Base-by-base conservation (phyloP, 1,140 invertebrate genomes). In the Drosophila littoralis region DNA sequence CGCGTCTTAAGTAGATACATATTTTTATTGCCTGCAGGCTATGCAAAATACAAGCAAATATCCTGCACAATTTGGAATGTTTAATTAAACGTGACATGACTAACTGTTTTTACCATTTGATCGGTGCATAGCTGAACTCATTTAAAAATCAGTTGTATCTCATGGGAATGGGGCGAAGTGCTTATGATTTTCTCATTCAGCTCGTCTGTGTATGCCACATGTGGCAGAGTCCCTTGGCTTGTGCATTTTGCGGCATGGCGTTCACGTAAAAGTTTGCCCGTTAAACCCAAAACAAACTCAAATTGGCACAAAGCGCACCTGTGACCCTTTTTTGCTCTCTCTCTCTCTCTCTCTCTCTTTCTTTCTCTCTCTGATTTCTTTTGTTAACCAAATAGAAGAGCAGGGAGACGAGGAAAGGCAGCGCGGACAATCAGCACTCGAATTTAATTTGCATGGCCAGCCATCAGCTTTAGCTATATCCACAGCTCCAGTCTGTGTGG, bases 381-480 rank as follows among this genome's bases (percentile, higher is more conserved):
- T 51, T 55, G 10, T 36, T 52, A 13, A 17, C n/a, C 68, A 55
- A 22, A 54, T 10, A 43, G 9, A 43, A 6, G 22, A 13, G 33
- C n/a, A 12, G 4, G 7, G 6, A 40, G 51, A 48, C 28, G 51
- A 45, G 63, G 54, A 38, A 48, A 40, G 57, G 65, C 60, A 65
- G 51, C 54, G 61, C 64, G 80, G 70, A 84, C 81, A 88, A 86
- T 86, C 83, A 79, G 83, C 64, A 88, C 84, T 79, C 77, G 86
- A 88, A 88, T 88, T 88, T 88, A 83, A 88, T 88, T 88, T 89
- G 84, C 83, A 88, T 88, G 70, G 75, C 38, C 57, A 66, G 78
- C 52, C 58, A 33, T 66, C 45, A 43, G 58, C 35, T n/a, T 7
- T 1, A 51, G 40, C 63, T 33, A 59, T 36, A 65, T 45, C 38